phyloP scores from a whole-genome alignment of 2,797 vertebrate genomes.

The Kryptopterus vitreolus region DNA sequence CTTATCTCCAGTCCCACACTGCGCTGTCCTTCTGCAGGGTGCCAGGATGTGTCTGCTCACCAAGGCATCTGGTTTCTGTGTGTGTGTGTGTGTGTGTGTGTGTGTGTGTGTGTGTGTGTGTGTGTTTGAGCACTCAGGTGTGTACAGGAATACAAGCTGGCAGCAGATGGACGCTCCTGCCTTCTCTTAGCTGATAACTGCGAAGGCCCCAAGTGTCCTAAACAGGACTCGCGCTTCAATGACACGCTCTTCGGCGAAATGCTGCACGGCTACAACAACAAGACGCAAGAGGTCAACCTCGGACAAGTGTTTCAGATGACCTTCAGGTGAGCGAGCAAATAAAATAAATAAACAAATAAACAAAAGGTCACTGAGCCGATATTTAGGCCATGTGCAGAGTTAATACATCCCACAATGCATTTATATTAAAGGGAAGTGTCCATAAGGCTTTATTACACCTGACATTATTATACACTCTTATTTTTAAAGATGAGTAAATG shows the following conservation, averaged over 20 bases:
- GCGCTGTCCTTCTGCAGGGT: slow-evolving; percentile 2
- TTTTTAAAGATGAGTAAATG: too few relatives aligned
- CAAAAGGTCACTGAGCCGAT: too few relatives aligned
- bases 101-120: background rate
- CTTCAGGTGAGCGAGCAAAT: slow-evolving; percentile 85
- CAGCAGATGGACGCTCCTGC: slow-evolving; percentile 90
- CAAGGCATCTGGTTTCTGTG: background rate
- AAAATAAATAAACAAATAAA: too few relatives aligned
- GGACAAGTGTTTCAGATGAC: slow-evolving; percentile 98
- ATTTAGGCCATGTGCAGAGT: background rate
- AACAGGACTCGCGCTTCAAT: slow-evolving; percentile 86
- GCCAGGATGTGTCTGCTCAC: slow-evolving; percentile 22
- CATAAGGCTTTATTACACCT: background rate
- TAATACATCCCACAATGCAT: background rate
- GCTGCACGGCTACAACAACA: slow-evolving; percentile 96
- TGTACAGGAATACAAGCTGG: slow-evolving; percentile 95
- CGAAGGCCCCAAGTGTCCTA: slow-evolving; percentile 87
- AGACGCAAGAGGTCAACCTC: slow-evolving; percentile 90
- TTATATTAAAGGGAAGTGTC: background rate
- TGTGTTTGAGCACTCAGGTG: slow-evolving; percentile 76
- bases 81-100: slow-evolving; percentile 63
- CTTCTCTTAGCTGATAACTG: slow-evolving; percentile 90
- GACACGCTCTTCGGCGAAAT: slow-evolving; percentile 96
- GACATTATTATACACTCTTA: too few relatives aligned
- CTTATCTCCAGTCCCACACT: slow-evolving; percentile 27